Percentiles rank a stretch among this genome's conserved stretches.
Evolutionary conservation across 1,140 invertebrate species (phyloP).

Genomic region (Drosophila eugracilis): DNA sequence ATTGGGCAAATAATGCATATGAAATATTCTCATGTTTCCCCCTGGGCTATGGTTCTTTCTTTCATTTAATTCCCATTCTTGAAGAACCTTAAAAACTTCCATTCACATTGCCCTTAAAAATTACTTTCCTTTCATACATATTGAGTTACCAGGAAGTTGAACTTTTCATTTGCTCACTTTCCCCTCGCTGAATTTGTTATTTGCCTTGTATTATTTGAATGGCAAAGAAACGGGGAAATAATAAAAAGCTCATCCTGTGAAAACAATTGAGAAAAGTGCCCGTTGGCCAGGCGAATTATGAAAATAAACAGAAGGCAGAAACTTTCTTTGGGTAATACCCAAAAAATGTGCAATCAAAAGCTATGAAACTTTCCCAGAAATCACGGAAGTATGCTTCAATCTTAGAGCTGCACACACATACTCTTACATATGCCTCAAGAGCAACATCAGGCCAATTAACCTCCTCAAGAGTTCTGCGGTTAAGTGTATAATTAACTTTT

Average conservation of each 20-base stretch:
- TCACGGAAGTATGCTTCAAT: neutral
- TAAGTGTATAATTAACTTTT: conserved; percentile 42
- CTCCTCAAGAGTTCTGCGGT: conserved; percentile 13
- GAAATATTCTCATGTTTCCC: neutral
- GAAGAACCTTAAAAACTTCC: neutral
- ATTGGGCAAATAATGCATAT: conserved; percentile 8
- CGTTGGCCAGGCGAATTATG: conserved; percentile 15
- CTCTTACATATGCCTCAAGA: neutral
- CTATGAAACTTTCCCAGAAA: neutral
- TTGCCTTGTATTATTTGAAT: conserved; percentile 9
- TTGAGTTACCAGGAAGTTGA: conserved; percentile 26
- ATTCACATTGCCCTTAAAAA: conserved; percentile 1
- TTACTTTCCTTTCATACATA: conserved; percentile 6
- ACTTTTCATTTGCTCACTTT: conserved; percentile 13
- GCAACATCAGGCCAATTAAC: conserved; percentile 26
- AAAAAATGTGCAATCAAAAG: conserved; percentile 12
- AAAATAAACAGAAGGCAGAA: conserved; percentile 18
- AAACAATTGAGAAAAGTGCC: conserved; percentile 11
- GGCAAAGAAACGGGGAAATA: conserved; percentile 12
- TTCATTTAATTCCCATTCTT: conserved; percentile 11
- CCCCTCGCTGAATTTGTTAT: conserved; percentile 5
- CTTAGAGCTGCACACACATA: neutral
- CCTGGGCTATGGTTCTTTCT: neutral
- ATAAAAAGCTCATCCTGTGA: neutral
- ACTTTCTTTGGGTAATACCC: neutral